Percentiles rank a stretch among this genome's conserved stretches.
phyloP scores from a whole-genome alignment of 2,888 invertebrate species.

The Cremastobaeus sp. region DNA sequence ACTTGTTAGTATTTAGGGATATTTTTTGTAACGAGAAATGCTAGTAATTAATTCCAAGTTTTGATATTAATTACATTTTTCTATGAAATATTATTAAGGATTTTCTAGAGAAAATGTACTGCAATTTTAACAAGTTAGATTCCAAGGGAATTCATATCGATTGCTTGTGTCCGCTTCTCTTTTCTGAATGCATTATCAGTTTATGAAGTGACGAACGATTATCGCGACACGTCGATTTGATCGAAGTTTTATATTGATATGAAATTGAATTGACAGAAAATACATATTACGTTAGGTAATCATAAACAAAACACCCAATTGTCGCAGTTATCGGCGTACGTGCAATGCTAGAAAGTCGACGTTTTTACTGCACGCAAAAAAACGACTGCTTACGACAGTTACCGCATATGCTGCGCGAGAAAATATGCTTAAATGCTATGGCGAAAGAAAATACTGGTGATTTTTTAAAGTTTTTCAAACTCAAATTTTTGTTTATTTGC shows the following conservation, averaged over 20 bases:
- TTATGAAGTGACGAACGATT: slow-evolving; percentile 35
- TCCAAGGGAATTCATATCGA: no score
- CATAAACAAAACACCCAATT: slow-evolving; percentile 56
- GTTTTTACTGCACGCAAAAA: slow-evolving; percentile 48
- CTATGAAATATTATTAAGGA: no score
- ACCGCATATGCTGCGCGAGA: slow-evolving; percentile 43
- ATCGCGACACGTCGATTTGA: slow-evolving; percentile 30
- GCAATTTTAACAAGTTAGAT: no score
- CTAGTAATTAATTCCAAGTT: no score
- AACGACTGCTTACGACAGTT: slow-evolving; percentile 44
- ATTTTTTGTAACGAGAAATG: no score
- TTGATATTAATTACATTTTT: no score
- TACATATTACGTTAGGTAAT: slow-evolving; percentile 50
- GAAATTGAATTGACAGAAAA: slow-evolving; percentile 37
- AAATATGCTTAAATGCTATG: slow-evolving; percentile 32
- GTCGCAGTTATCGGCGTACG: slow-evolving; percentile 60
- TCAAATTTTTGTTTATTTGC: no score
- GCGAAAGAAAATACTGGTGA: slow-evolving; percentile 27
- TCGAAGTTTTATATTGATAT: slow-evolving; percentile 35
- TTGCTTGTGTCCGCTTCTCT: no score
- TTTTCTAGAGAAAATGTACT: no score
- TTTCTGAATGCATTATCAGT: no score
- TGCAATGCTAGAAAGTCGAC: slow-evolving; percentile 65
- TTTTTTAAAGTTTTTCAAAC: background rate
- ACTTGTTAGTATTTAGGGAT: no score